Conservation (phyloP, 2,888 invertebrate species). For the Tanypteryx hageni region DNA sequence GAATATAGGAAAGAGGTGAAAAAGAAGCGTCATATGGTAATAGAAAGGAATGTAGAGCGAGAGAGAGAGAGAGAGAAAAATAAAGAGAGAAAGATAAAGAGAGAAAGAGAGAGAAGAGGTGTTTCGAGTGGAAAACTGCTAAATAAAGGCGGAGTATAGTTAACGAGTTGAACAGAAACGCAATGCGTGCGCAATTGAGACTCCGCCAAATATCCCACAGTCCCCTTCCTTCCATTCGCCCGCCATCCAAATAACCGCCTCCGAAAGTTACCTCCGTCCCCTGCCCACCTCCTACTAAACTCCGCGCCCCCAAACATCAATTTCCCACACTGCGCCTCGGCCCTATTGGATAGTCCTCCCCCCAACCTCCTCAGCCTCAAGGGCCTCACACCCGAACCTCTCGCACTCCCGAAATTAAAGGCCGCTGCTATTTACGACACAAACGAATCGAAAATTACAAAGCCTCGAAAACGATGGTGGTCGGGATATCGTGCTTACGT, state of each 20-base stretch:
- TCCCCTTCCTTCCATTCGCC: background rate
- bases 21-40: no score
- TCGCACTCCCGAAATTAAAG: background rate
- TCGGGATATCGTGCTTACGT: background rate
- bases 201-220: background rate
- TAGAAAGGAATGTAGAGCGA: no score
- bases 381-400: background rate
- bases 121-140: background rate
- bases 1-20: no score
- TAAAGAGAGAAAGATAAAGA: background rate
- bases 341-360: background rate
- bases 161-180: background rate
- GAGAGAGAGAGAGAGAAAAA: background rate
- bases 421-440: conserved; percentile 1
- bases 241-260: background rate
- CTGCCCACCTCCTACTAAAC: background rate
- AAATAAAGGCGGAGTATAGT: background rate
- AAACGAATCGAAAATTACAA: conserved; percentile 35
- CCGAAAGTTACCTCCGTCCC: background rate
- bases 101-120: background rate
- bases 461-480: background rate
- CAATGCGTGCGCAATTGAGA: background rate
- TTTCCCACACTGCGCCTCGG: background rate
- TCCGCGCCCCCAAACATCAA: background rate
- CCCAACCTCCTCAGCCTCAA: background rate